phyloP scores from a whole-genome alignment of 2,888 invertebrate genomes.

The Tiliacea aurago region DNA sequence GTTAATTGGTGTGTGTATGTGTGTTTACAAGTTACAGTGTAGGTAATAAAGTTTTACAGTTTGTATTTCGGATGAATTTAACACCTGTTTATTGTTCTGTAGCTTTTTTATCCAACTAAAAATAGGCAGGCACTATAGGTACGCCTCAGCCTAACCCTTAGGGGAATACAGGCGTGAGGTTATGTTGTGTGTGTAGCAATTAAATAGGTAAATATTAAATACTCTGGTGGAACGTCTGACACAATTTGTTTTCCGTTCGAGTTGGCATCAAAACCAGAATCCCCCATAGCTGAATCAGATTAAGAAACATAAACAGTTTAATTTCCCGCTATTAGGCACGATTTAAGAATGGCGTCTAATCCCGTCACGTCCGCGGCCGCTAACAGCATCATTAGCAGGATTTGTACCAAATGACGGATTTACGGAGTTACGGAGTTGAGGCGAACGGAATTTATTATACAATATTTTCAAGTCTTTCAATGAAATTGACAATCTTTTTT shows the following conservation, averaged over 20 bases:
- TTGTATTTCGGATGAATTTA: background rate
- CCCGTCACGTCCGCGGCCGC: slow-evolving; percentile 49
- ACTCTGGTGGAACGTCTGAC: background rate
- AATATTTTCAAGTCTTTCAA: slow-evolving; percentile 32
- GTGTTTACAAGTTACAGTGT: slow-evolving; percentile 13
- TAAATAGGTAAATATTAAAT: background rate
- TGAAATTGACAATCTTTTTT: slow-evolving; percentile 20
- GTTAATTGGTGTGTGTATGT: slow-evolving; percentile 4
- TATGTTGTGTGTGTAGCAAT: background rate
- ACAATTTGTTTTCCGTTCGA: background rate
- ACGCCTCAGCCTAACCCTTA: background rate
- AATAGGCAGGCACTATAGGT: background rate
- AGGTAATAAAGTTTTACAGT: background rate
- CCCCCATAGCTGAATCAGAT: slow-evolving; percentile 8
- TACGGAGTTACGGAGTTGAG: slow-evolving; percentile 39
- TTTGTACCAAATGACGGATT: slow-evolving; percentile 55
- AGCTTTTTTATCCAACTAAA: background rate
- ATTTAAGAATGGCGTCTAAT: slow-evolving; percentile 49
- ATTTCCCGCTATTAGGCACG: slow-evolving; percentile 24
- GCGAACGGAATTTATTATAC: slow-evolving; percentile 28
- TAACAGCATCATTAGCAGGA: slow-evolving; percentile 59
- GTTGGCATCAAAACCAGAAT: background rate
- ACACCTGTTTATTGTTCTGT: background rate
- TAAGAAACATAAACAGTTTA: slow-evolving; percentile 40
- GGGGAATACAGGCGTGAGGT: no score